Conservation (phyloP, 2,888 invertebrate species). For the Teleogryllus oceanicus region DNA sequence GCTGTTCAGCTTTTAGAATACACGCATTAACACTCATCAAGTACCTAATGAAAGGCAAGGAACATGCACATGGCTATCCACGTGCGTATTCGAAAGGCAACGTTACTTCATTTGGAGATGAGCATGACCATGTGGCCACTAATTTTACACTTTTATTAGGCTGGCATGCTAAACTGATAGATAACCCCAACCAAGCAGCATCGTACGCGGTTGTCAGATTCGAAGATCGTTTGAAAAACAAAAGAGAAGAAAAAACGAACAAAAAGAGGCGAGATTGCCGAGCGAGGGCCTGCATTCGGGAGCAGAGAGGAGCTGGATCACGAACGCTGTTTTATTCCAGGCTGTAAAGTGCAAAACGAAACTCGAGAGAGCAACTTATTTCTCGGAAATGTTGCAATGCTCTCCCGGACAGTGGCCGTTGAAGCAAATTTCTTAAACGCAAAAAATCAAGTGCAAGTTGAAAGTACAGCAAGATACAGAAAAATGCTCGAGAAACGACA, state of each 20-base stretch:
- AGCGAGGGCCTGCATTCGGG: not conserved
- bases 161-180: slow-evolving; percentile 2
- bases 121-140: not conserved
- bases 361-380: not conserved
- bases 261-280: not conserved
- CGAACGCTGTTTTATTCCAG: not conserved
- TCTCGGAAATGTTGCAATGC: not conserved
- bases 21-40: slow-evolving; percentile 10
- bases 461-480: no score
- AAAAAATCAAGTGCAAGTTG: no score
- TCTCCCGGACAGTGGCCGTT: not conserved
- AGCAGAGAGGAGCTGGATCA: not conserved
- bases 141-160: not conserved
- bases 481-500: no score
- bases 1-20: not conserved
- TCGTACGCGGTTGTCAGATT: not conserved
- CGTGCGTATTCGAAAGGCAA: not conserved
- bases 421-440: no score
- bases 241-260: not conserved
- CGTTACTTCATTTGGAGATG: not conserved
- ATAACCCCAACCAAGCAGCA: not conserved
- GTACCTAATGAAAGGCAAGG: not conserved
- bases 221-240: not conserved
- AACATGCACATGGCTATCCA: slow-evolving; percentile 1
- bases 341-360: slow-evolving; percentile 7